Base-by-base conservation (phyloP, 2,113 vertebrate genomes). In the Morone chrysops region DNA sequence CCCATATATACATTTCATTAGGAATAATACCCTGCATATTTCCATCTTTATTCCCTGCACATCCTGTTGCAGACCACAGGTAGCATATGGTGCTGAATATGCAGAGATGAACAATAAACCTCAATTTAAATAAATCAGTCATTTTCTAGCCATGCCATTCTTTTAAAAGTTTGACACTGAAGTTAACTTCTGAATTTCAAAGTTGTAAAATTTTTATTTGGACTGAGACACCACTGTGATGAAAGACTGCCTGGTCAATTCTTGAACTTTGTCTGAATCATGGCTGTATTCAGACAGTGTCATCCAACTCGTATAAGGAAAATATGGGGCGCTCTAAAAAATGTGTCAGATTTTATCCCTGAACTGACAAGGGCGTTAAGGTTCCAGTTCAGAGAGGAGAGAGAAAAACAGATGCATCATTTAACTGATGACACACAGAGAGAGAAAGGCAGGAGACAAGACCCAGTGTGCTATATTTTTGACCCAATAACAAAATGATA, bases 61-160 rank as follows among this genome's bases (percentile, higher is more conserved):
- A 77, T 81, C 66, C 82, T 18, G 50, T 77, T 79, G 85, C 81
- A 76, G 78, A 81, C 66, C 40, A 38, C 69, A 78, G 70, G 72
- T 40, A 50, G 25, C 83, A 90, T 79, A 79, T 79, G 80, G 85
- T 72, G 79, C 68, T 89, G 80, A 90, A 89, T 86, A 86, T 83
- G 82, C 78, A 88, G 70, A 5, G 65, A 75, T 57, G 54, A 60
- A 54, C 79, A 70, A 43, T 61, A 70, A 53, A 65, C 59, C 63
- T 57, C 18, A 47, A 72, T 62, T n/a, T 20, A 43, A 75, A 68
- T 6, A 54, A 54, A 79, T 59, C 47, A 43, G 18, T 68, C 13
- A 41, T 69, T 70, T 54, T 65, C 36, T 53, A 72, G 43, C n/a
- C 54, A 13, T 1, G 75, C 36, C 57, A 65, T 4, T 61, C 47